A percentile compares a stretch with the other conserved stretches of the same genome.
phyloP scores from a whole-genome alignment of 2,797 vertebrate genomes.

The Crypturellus tataupa region DNA sequence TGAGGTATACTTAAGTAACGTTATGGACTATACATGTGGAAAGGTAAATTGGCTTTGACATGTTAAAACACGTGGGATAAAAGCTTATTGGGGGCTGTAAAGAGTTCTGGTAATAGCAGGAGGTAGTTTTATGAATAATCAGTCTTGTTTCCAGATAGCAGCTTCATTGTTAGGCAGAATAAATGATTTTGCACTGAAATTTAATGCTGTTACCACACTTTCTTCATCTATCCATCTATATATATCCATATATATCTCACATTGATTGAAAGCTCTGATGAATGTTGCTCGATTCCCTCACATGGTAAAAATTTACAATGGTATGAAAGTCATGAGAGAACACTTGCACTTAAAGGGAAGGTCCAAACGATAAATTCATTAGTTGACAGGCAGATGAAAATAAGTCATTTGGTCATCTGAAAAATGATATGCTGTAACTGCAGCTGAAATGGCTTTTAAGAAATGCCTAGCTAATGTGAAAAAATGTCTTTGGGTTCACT shows the following conservation, averaged over 20 bases:
- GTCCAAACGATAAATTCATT: slow-evolving; percentile 70
- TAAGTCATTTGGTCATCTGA: slow-evolving; percentile 74
- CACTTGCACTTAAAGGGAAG: slow-evolving; percentile 68
- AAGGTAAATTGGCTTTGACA: slow-evolving; percentile 80
- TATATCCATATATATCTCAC: slow-evolving; percentile 19
- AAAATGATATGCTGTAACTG: slow-evolving; percentile 68
- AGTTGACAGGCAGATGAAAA: slow-evolving; percentile 70
- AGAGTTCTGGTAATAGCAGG: slow-evolving; percentile 78
- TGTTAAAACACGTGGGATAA: slow-evolving; percentile 79
- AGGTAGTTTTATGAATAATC: slow-evolving; percentile 77
- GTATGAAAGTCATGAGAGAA: slow-evolving; percentile 68
- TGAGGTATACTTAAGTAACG: slow-evolving; percentile 60
- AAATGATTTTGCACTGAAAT: slow-evolving; percentile 77
- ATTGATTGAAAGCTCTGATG: slow-evolving; percentile 75
- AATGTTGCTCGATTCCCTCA: slow-evolving; percentile 64
- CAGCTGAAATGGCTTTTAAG: slow-evolving; percentile 49
- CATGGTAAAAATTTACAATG: slow-evolving; percentile 73
- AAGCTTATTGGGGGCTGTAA: slow-evolving; percentile 74
- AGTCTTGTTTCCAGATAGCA: slow-evolving; percentile 81
- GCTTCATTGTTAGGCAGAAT: slow-evolving; percentile 78
- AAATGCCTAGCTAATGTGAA: slow-evolving; percentile 58
- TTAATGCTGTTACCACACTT: slow-evolving; percentile 65
- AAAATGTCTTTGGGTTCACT: slow-evolving; percentile 33
- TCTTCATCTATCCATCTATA: slow-evolving; percentile 46
- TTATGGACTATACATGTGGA: slow-evolving; percentile 72